Conservation (phyloP, 2,888 invertebrate genomes). For the Sphaerolaimus hirsutus region DNA sequence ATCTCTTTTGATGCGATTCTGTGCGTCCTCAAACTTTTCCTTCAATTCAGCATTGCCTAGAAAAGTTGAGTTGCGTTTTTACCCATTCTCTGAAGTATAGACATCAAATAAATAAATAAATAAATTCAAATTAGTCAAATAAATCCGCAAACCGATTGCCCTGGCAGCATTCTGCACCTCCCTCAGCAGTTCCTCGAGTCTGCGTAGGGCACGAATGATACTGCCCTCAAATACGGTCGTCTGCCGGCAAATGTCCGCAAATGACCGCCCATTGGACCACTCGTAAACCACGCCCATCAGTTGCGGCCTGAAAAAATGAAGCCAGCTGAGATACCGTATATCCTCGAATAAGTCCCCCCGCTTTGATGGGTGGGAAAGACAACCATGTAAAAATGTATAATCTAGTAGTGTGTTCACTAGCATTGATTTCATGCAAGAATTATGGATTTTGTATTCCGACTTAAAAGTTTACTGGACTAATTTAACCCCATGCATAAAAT, state of each 20-base stretch:
- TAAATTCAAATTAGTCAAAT: neutral
- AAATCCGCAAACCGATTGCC: slow-evolving; percentile 66
- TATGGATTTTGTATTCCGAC: no score
- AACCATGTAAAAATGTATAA: no score
- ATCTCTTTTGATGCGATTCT: slow-evolving; percentile 59
- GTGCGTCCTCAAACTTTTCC: slow-evolving; percentile 29
- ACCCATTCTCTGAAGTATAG: neutral
- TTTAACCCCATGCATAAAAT: no score
- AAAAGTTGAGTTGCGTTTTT: slow-evolving; percentile 3
- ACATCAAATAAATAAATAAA: neutral
- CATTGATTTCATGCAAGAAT: no score
- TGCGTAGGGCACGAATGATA: slow-evolving; percentile 70
- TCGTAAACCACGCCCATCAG: slow-evolving; percentile 88
- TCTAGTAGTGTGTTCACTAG: no score
- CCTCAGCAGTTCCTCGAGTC: slow-evolving; percentile 75
- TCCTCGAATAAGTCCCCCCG: no score
- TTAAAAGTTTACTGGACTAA: no score
- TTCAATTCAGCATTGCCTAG: slow-evolving; percentile 17
- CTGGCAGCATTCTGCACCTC: slow-evolving; percentile 87
- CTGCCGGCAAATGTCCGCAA: slow-evolving; percentile 75
- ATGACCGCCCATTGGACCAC: slow-evolving; percentile 79
- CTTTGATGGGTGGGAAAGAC: no score
- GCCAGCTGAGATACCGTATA: no score
- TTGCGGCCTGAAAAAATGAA: slow-evolving; percentile 65
- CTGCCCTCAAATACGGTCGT: slow-evolving; percentile 85